Base-by-base conservation (phyloP, 1,140 invertebrate genomes). In the Neuroterus valhalla region DNA sequence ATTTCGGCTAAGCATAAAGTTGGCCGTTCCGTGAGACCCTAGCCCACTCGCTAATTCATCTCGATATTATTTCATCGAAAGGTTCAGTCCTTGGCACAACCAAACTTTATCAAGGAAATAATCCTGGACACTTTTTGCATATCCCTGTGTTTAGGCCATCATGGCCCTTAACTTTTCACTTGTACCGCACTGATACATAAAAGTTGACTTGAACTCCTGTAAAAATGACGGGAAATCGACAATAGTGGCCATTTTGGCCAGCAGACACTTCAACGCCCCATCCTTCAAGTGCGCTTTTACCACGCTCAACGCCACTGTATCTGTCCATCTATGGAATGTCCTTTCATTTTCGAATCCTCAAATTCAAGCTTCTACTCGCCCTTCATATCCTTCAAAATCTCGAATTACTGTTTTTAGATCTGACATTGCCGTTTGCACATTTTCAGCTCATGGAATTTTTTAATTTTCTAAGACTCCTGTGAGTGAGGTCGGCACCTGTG, bases 81-180 rank as follows among this genome's bases (percentile, higher is more conserved):
- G 21, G 4, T 62, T 19, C 0, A 74, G 31, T n/a, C 70, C 52
- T 15, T 69, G 3, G 26, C 78, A 72, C 1, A 76, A 43, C 78
- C 72, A 76, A 12, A 79, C 26, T 52, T 79, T 79, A 19, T 79
- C 78, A n/a, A 75, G 44, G 26, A 75, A 74, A 42, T 76, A 79
- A 12, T 78, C 74, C 11, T 66, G 21, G 1, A 73, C 1, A 5
- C 8, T 50, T 45, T 79, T 71, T 8, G 46, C 42, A 8, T 6
- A 10, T 10, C 10, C 21, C 68, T 75, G 74, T 3, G 66, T 15
- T 15, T 71, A 14, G 10, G 68, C n/a, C 12, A 21, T 48, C 74
- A 78, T 76, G 1, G 1, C 4, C 21, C 52, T 73, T 3, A 71
- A 19, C 52, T 71, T 71, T 43, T 72, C 55, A 66, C 50, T 52